Base-by-base conservation (phyloP, 2,888 invertebrate genomes). In the Cremastinae sp. region DNA sequence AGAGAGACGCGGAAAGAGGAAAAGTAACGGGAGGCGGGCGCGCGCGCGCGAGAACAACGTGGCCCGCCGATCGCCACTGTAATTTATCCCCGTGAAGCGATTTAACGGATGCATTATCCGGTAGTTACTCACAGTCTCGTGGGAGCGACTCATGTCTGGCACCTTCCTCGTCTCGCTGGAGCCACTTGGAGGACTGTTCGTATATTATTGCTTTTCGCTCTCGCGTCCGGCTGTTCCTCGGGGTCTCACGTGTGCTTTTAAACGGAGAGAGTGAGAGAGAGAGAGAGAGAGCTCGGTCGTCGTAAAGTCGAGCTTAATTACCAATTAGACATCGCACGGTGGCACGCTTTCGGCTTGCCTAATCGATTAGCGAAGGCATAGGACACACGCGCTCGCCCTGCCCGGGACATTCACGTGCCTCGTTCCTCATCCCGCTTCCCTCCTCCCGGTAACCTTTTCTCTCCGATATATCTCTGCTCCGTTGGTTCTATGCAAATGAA, bases 221-320 rank as follows among this genome's bases (percentile, higher is more conserved):
- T 28, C 43, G n/a, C n/a, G 49, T 62, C 22, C 54, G 59, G 58
- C 16, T 10, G 43, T 34, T 28, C 28, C 28, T 5, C 5, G 5
- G 2, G 28, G 2, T 28, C 61, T 34, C 51, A 43, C 45, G 49
- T 58, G 59, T 34, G 49, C 45, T 58, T 41, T 58, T 28, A 41
- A 20, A 38, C 16, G 34, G 45, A 66, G 14, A 54, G 34, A 59
- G 34, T 61, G 49, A 62, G 51, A 53, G 45, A 59, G 22, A 59
- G 41, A 66, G n/a, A 49, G 47, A 45, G 72, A 69, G 58, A 56
- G 38, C 28, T 56, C 43, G 74, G 78, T 72, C 58, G 82, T 81
- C 84, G 86, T 87, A 88, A 87, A 87, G 82, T 83, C 82, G 83
- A 85, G 86, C 86, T 88, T 88, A 88, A 88, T 88, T 88, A 88